Conservation (phyloP, 2,113 vertebrate species). For the Rhinolophus ferrumequinum region DNA sequence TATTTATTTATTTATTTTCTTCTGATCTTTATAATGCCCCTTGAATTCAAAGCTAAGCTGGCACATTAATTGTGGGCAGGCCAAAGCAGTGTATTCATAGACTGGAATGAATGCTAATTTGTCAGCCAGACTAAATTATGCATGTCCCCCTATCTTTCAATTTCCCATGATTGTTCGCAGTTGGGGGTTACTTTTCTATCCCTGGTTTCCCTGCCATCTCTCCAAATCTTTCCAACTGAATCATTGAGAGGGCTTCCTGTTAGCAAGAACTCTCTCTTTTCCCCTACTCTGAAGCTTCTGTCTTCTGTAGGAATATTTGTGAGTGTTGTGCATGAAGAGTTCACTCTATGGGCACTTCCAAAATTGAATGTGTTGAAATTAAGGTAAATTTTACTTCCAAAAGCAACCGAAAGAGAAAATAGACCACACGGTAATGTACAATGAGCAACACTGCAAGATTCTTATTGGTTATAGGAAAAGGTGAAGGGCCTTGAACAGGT, state of each 20-base stretch:
- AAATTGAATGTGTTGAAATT: slow-evolving; percentile 39
- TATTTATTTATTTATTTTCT: slow-evolving; percentile 48
- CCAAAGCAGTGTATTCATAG: slow-evolving; percentile 74
- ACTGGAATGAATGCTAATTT: slow-evolving; percentile 78
- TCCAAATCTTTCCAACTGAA: slow-evolving; percentile 56
- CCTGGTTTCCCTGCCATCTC: slow-evolving; percentile 55
- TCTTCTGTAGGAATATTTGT: neutral
- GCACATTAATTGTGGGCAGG: slow-evolving; percentile 72
- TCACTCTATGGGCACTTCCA: neutral
- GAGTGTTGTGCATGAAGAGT: neutral
- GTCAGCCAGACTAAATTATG: slow-evolving; percentile 76
- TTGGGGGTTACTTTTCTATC: slow-evolving; percentile 57
- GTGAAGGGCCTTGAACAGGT: neutral
- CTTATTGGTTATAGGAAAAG: neutral
- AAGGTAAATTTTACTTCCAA: slow-evolving; percentile 19
- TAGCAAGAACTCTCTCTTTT: neutral
- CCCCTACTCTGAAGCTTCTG: neutral
- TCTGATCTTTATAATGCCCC: slow-evolving; percentile 70
- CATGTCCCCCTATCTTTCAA: slow-evolving; percentile 71
- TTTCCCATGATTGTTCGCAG: slow-evolving; percentile 79
- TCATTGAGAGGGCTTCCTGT: slow-evolving; percentile 52
- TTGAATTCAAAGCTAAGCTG: slow-evolving; percentile 77
- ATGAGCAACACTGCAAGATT: neutral
- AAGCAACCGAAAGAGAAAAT: neutral
- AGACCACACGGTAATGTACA: neutral